Conservation (phyloP, 1,140 invertebrate genomes). For the Rhopalosiphum padi region DNA sequence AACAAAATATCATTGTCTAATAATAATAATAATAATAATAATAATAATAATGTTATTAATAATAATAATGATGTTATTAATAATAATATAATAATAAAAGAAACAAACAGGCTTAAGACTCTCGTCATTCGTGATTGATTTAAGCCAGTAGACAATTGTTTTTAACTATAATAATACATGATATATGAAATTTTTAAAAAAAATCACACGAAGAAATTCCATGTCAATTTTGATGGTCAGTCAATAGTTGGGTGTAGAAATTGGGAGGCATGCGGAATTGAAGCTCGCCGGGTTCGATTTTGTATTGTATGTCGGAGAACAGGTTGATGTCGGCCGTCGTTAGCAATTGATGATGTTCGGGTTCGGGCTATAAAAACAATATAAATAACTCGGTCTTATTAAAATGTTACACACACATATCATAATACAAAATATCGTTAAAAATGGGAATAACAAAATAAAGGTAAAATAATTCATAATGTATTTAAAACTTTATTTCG, state of each 20-base stretch:
- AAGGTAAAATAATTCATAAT: neutral
- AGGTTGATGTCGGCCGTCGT: conserved; percentile 39
- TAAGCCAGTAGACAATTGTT: neutral
- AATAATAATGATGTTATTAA: neutral
- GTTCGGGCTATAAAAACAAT: neutral
- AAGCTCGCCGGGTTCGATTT: conserved; percentile 34
- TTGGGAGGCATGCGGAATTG: conserved; percentile 54
- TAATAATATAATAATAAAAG: conserved; percentile 7
- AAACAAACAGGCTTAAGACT: neutral
- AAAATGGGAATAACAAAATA: neutral
- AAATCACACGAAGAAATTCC: neutral
- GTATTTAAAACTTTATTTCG: neutral
- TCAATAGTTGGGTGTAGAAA: conserved; percentile 44
- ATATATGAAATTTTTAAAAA: neutral
- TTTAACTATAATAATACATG: conserved; percentile 26
- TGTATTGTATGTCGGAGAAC: conserved; percentile 52
- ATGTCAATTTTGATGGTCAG: conserved; percentile 53
- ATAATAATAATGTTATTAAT: conserved; percentile 35
- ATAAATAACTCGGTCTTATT: neutral
- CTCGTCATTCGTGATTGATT: neutral
- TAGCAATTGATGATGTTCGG: conserved; percentile 33
- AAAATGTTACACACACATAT: neutral
- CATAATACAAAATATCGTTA: no score
- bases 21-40: conserved; percentile 46
- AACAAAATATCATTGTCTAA: conserved; percentile 43